phyloP scores from a whole-genome alignment of 2,888 invertebrate species.

The Idaea straminata region DNA sequence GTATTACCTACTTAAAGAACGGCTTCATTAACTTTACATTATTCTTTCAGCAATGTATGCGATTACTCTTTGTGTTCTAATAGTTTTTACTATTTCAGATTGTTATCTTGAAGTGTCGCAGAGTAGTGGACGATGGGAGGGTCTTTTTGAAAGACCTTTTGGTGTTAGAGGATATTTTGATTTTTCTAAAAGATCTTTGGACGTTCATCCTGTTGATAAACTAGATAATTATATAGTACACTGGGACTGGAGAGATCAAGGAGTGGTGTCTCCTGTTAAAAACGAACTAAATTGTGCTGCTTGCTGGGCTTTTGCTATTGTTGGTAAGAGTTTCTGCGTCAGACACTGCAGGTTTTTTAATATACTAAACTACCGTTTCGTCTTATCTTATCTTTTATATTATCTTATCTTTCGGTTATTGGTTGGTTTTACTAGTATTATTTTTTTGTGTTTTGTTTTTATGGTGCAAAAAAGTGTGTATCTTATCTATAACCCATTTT shows the following conservation, averaged over 20 bases:
- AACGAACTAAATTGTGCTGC: constrained; percentile 44
- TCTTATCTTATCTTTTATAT: too few species aligned
- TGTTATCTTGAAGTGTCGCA: background rate
- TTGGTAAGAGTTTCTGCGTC: constrained; percentile 35
- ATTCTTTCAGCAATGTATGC: background rate
- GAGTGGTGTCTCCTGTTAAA: constrained; percentile 46
- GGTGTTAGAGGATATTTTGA: background rate
- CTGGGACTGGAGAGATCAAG: constrained; percentile 2
- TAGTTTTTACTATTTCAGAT: background rate
- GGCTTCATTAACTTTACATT: background rate
- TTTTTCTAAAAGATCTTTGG: background rate
- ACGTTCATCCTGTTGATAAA: background rate
- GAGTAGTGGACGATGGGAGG: background rate
- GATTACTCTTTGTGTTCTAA: background rate
- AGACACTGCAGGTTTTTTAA: too few species aligned
- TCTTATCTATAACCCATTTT: constrained; percentile 2
- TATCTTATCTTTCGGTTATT: too few species aligned
- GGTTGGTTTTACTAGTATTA: background rate
- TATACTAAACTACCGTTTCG: too few species aligned
- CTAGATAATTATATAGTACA: background rate
- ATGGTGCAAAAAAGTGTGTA: too few species aligned
- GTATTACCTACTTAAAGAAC: background rate
- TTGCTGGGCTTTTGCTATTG: constrained; percentile 54
- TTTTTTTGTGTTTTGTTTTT: too few species aligned
- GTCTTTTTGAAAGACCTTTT: background rate